Conservation (phyloP, 2,113 vertebrate genomes). For the Talpa occidentalis region DNA sequence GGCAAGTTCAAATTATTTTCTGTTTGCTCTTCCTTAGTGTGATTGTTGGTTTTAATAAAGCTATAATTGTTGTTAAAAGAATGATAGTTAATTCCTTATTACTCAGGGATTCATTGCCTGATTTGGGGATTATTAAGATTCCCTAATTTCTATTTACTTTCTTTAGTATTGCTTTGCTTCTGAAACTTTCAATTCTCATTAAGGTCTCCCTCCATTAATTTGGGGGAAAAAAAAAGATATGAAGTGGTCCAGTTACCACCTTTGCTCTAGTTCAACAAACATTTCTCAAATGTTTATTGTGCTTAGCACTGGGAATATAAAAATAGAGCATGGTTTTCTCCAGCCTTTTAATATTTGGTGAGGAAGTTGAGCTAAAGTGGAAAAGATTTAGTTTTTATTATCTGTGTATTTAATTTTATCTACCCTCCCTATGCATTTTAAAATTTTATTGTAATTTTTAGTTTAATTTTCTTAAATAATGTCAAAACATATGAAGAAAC, state of each 20-base stretch:
- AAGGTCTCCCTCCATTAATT: background rate
- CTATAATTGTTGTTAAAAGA: conserved; percentile 37
- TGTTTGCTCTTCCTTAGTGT: background rate
- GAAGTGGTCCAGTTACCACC: background rate
- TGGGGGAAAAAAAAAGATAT: conserved; percentile 1
- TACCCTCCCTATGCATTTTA: background rate
- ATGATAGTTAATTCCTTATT: background rate
- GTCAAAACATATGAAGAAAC: background rate
- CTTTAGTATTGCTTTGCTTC: background rate
- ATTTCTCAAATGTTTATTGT: background rate
- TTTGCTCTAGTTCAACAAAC: background rate
- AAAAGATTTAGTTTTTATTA: background rate
- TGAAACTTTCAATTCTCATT: conserved; percentile 37
- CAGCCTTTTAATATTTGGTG: background rate
- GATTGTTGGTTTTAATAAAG: conserved; percentile 22
- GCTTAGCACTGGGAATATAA: background rate
- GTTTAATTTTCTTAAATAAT: conserved; percentile 35
- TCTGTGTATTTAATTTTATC: conserved; percentile 4
- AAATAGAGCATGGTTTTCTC: background rate
- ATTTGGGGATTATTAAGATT: conserved; percentile 38
- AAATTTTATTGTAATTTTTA: background rate
- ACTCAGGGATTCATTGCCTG: background rate
- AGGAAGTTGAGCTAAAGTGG: background rate
- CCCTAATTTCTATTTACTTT: background rate
- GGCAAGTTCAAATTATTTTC: background rate